A percentile compares a stretch with the other conserved stretches of the same genome.
Conservation (phyloP, 2,888 invertebrate species). For the Protophormia terraenovae region DNA sequence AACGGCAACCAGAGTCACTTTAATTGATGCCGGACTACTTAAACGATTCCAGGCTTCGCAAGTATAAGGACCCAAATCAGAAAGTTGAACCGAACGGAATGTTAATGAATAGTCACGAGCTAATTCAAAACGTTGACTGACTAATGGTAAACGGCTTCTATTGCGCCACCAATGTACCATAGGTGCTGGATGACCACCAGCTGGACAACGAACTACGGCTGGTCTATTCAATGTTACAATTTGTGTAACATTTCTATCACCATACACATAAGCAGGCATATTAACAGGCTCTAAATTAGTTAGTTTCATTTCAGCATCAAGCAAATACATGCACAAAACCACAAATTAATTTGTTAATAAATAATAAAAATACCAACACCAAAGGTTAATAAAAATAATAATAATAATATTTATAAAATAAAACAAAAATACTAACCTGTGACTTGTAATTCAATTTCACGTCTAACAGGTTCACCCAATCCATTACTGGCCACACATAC, state of each 20-base stretch:
- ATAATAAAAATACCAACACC: slow-evolving; percentile 44
- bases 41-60: slow-evolving; percentile 94
- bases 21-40: slow-evolving; percentile 88
- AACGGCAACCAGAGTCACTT: slow-evolving; percentile 87
- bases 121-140: slow-evolving; percentile 83
- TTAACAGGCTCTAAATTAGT: slow-evolving; percentile 72
- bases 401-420: neutral
- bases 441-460: slow-evolving; percentile 87
- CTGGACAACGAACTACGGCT: slow-evolving; percentile 88
- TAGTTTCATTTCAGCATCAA: slow-evolving; percentile 72
- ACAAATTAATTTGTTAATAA: slow-evolving; percentile 22
- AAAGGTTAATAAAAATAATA: neutral
- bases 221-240: slow-evolving; percentile 88
- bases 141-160: slow-evolving; percentile 87
- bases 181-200: slow-evolving; percentile 91
- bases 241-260: slow-evolving; percentile 85
- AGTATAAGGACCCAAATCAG: slow-evolving; percentile 91
- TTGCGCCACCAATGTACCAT: slow-evolving; percentile 93
- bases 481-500: slow-evolving; percentile 92
- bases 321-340: slow-evolving; percentile 50
- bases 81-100: slow-evolving; percentile 87
- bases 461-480: slow-evolving; percentile 86
- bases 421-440: slow-evolving; percentile 84
- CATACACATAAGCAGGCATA: slow-evolving; percentile 85
- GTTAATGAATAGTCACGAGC: slow-evolving; percentile 88